Evolutionary conservation across 2,113 vertebrate genomes (phyloP).

Genomic region (Stercorarius parasiticus): DNA sequence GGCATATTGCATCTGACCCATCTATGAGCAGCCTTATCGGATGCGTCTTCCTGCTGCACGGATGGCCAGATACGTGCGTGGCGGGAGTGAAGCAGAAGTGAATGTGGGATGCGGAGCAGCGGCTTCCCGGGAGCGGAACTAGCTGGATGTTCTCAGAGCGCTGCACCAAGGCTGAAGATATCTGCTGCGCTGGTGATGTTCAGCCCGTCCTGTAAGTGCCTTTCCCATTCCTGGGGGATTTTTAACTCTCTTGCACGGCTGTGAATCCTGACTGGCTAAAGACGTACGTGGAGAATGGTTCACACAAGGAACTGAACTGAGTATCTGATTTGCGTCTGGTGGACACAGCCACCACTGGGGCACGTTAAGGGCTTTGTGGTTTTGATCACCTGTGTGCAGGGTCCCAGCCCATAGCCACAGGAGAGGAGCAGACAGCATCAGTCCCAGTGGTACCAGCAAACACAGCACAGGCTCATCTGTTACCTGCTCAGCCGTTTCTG

Average conservation of each 20-base stretch:
- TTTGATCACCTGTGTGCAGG: accelerated
- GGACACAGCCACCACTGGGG: accelerated
- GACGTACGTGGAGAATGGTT: accelerated
- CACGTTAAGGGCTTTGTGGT: not conserved
- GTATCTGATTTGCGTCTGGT: not conserved
- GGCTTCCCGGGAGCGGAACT: slow-evolving; percentile 1
- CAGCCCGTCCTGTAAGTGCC: slow-evolving; percentile 30
- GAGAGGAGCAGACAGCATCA: accelerated
- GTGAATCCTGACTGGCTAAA: not conserved
- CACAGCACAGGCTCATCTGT: not conserved
- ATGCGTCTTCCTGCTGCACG: not conserved
- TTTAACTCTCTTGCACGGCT: not conserved
- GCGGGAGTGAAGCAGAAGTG: slow-evolving; percentile 4
- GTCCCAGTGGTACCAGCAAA: not conserved
- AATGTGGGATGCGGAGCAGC: slow-evolving; percentile 11
- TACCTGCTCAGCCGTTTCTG: not conserved
- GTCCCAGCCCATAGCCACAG: accelerated
- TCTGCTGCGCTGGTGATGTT: not conserved
- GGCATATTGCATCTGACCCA: not conserved
- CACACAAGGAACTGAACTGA: accelerated
- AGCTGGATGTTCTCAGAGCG: not conserved
- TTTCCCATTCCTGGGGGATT: accelerated
- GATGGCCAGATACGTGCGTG: not conserved
- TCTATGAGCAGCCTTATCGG: not conserved
- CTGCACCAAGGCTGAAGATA: not conserved